Evolutionary conservation across 2,888 invertebrate genomes (phyloP).

Genomic region (Limnephilus auricula): DNA sequence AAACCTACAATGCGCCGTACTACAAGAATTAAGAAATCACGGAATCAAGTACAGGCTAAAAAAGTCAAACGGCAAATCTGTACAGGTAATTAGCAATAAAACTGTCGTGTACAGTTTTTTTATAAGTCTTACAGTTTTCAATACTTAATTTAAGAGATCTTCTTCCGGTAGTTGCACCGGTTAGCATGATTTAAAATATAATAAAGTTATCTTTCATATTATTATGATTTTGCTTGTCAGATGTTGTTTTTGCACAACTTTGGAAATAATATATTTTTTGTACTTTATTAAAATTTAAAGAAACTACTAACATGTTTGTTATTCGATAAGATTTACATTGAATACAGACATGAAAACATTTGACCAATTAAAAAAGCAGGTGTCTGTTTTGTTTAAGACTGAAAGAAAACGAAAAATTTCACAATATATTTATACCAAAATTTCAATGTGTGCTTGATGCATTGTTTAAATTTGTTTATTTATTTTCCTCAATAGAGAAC

Average conservation of each 20-base stretch:
- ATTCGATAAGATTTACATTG: too few relatives aligned
- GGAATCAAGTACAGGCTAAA: constrained; percentile 86
- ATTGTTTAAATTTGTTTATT: background rate
- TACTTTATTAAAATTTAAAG: background rate
- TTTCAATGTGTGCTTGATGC: background rate
- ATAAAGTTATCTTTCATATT: background rate
- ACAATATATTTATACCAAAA: background rate
- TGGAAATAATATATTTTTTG: background rate
- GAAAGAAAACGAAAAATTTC: background rate
- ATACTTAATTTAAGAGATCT: background rate
- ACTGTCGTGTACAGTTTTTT: constrained; percentile 4
- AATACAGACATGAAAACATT: background rate
- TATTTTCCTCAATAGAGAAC: constrained; percentile 34
- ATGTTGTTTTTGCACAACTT: background rate
- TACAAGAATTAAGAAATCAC: constrained; percentile 82
- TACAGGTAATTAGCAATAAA: constrained; percentile 71
- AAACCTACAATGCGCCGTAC: constrained; percentile 78
- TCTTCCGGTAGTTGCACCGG: background rate
- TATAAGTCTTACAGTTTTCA: background rate
- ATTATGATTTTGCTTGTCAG: constrained; percentile 17
- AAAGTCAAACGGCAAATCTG: constrained; percentile 79
- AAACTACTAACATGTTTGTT: background rate
- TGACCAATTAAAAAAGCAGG: background rate
- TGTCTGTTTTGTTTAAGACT: background rate
- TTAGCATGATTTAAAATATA: background rate